Evolutionary conservation across 2,113 vertebrate genomes (phyloP).

Genomic region (Mustela lutreola): DNA sequence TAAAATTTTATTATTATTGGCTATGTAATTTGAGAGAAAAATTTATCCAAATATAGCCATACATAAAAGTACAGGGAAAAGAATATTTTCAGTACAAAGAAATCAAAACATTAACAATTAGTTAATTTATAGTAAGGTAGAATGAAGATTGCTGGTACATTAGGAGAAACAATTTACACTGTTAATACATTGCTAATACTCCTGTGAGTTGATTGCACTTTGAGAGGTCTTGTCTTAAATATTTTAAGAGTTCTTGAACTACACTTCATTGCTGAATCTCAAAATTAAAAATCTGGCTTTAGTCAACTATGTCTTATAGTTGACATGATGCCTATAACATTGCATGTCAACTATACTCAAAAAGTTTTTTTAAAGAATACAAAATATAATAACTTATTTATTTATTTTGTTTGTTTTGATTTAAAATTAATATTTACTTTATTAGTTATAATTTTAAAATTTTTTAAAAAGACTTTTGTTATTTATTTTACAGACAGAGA

Average conservation of each 20-base stretch:
- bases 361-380: neutral
- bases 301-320: neutral
- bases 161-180: neutral
- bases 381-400: neutral
- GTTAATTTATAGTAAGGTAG: neutral
- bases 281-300: constrained; percentile 11
- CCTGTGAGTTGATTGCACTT: neutral
- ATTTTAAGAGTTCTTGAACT: neutral
- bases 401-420: neutral
- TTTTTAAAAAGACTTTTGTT: neutral
- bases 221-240: neutral
- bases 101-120: neutral
- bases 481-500: no score
- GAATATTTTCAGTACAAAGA: neutral
- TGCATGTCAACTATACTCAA: neutral
- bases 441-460: neutral
- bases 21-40: constrained; percentile 26
- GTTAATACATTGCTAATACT: neutral
- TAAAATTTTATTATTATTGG: neutral
- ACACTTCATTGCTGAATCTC: constrained; percentile 2
- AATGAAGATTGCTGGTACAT: neutral
- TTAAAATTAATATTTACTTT: constrained; percentile 17
- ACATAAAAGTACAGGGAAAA: constrained; percentile 38
- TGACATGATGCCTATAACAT: neutral
- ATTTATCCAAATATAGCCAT: neutral